Percentiles rank a stretch among this genome's conserved stretches.
These are phyloP conservation scores for Corvus cornix DNA, from an alignment of 2,113 vertebrate species.

Conservation along the genomic window DNA sequence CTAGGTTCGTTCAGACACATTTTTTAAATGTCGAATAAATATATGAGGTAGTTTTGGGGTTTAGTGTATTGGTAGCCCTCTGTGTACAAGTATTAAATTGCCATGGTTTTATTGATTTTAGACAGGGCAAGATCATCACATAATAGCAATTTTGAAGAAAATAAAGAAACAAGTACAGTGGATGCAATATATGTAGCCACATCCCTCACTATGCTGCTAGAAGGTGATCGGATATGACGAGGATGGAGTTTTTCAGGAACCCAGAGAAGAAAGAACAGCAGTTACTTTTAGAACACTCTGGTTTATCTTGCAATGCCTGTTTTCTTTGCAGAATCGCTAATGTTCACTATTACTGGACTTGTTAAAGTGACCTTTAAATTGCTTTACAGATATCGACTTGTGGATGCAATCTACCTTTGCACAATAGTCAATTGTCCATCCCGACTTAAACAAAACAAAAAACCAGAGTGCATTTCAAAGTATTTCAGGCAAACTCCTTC, in stretches of 20 bases:
- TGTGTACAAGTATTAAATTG: not conserved
- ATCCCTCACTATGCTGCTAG: not conserved
- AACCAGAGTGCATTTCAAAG: not conserved
- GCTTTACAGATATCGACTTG: constrained; percentile 1
- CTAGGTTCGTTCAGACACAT: not conserved
- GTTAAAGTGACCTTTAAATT: constrained; percentile 58
- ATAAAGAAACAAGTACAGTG: not conserved
- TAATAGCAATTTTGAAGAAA: not conserved
- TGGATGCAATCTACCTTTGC: constrained; percentile 8
- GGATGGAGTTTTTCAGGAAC: not conserved
- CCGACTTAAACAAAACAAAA: constrained; percentile 4
- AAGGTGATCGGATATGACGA: not conserved
- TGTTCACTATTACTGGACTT: not conserved
- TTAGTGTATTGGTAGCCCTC: not conserved
- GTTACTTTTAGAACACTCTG: not conserved
- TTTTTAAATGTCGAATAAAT: not conserved
- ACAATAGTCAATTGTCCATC: constrained; percentile 24
- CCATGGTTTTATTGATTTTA: not conserved
- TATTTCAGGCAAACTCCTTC: not conserved
- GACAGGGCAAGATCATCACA: not conserved
- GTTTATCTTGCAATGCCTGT: constrained; percentile 19
- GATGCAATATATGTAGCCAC: not conserved
- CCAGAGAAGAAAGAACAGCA: not conserved
- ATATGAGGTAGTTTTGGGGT: not conserved
- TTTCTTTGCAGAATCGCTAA: constrained; percentile 57